Evolutionary conservation across 1,140 invertebrate species (phyloP).

Genomic region (Heliconius hewitsoni): DNA sequence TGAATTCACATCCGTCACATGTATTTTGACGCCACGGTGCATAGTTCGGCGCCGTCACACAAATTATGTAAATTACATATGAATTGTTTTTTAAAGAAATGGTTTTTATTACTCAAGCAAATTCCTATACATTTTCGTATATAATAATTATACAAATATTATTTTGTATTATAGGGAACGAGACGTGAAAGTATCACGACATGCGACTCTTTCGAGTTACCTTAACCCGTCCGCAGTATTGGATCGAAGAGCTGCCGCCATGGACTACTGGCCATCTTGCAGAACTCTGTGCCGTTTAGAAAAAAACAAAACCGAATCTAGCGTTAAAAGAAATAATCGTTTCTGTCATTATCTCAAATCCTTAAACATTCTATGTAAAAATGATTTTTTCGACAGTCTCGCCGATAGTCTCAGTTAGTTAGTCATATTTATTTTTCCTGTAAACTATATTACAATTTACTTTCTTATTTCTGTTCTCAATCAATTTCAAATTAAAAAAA

Average conservation of each 20-base stretch:
- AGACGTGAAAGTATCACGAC: conserved; percentile 53
- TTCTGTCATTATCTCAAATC: conserved; percentile 84
- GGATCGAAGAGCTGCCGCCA: conserved; percentile 60
- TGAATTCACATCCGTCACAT: no score
- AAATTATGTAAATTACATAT: no score
- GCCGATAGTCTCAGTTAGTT: conserved; percentile 56
- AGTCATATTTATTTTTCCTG: neutral
- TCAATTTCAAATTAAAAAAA: neutral
- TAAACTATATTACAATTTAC: neutral
- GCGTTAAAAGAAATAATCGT: conserved; percentile 81
- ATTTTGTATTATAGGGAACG: conserved; percentile 49
- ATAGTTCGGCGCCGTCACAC: no score
- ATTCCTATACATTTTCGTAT: neutral
- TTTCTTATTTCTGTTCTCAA: neutral
- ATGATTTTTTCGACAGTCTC: conserved; percentile 69
- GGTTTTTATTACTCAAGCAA: no score
- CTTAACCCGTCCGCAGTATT: conserved; percentile 58
- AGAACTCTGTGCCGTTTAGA: conserved; percentile 83
- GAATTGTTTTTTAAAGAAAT: no score
- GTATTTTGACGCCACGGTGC: no score
- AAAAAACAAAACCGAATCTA: conserved; percentile 74
- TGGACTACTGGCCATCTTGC: conserved; percentile 83
- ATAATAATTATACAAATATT: neutral
- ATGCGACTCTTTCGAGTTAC: conserved; percentile 58
- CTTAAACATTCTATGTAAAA: conserved; percentile 66